Evolutionary conservation across 2,888 invertebrate genomes (phyloP).

Genomic region (Nymphalis c-album): DNA sequence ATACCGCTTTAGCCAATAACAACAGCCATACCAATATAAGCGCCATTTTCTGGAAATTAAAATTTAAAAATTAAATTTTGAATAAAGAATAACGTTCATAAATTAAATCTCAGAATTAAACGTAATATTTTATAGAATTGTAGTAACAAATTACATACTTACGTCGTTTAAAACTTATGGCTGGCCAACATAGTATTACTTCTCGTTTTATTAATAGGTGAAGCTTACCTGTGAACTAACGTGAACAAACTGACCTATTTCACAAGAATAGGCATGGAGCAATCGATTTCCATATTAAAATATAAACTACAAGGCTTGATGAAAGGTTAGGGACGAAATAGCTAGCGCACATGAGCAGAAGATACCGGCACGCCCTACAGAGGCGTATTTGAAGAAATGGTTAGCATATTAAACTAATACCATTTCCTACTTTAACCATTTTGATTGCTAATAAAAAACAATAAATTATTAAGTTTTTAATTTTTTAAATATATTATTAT

Average conservation of each 20-base stretch:
- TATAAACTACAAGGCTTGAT: slow-evolving; percentile 37
- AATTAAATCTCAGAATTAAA: not conserved
- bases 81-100: not conserved
- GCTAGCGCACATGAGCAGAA: slow-evolving; percentile 69
- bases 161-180: not conserved
- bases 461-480: no score
- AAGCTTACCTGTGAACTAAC: slow-evolving; percentile 21
- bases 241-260: slow-evolving; percentile 51
- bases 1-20: slow-evolving; percentile 43
- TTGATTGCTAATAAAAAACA: not conserved
- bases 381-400: slow-evolving; percentile 40
- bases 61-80: slow-evolving; percentile 4
- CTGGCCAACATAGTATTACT: not conserved
- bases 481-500: not conserved
- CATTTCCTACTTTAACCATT: not conserved
- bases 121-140: no score
- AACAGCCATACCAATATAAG: slow-evolving; percentile 42
- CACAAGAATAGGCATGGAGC: slow-evolving; percentile 52
- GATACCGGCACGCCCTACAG: slow-evolving; percentile 38
- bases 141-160: not conserved
- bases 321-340: slow-evolving; percentile 53
- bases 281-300: slow-evolving; percentile 72
- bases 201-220: not conserved
- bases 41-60: slow-evolving; percentile 46
- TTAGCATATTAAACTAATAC: not conserved